Conservation (phyloP, 2,888 invertebrate genomes). For the Philaethria dido region DNA sequence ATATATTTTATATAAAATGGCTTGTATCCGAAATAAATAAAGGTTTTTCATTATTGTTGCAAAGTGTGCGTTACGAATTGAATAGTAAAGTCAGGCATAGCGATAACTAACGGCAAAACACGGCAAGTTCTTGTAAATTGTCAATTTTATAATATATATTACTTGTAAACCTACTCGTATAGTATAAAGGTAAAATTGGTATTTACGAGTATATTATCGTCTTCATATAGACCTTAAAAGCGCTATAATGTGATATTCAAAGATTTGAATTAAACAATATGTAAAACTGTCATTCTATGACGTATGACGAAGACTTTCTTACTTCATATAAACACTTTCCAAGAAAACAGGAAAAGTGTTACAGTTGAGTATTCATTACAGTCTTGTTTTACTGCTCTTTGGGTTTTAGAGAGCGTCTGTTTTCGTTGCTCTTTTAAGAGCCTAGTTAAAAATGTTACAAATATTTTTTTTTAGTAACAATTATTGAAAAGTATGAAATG, state of each 20-base stretch:
- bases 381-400: conserved; percentile 41
- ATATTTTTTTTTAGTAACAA: not conserved
- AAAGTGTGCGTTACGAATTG: conserved; percentile 13
- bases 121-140: conserved; percentile 21
- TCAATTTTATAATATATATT: not conserved
- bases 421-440: not conserved
- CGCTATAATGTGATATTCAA: conserved; percentile 8
- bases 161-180: not conserved
- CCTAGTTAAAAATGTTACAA: not conserved
- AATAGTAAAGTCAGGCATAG: not conserved
- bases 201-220: conserved; percentile 1
- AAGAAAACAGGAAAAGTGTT: not conserved
- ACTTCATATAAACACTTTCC: not conserved
- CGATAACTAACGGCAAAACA: conserved; percentile 16
- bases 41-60: not conserved
- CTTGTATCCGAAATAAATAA: not conserved
- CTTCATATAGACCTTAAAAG: conserved; percentile 27
- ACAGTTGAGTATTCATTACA: conserved; percentile 46
- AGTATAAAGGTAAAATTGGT: conserved; percentile 20
- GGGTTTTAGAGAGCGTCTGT: conserved; percentile 32
- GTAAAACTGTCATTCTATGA: too few species aligned
- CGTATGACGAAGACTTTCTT: not conserved
- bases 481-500: not conserved
- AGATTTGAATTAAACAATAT: not conserved
- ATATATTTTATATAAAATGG: not conserved